Evolutionary conservation across 2,888 invertebrate species (phyloP), one percentile per base, ranked within the genome.

Genomic region (Drosophila monieri): DNA sequence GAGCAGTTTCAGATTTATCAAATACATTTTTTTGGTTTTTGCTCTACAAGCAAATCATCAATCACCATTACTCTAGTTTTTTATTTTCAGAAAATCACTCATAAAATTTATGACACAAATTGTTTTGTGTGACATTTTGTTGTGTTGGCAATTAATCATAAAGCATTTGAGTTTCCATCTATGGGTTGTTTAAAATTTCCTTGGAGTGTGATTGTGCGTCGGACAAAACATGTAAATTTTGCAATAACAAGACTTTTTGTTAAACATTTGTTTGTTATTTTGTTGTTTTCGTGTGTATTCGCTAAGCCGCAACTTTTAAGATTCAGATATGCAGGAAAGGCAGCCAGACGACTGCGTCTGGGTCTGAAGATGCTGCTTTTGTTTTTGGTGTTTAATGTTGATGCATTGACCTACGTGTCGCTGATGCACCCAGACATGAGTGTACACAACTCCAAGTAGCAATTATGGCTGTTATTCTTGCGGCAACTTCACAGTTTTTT

Each of bases 401-500:
- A 80, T 85, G 80, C 84, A 75, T 68, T 81, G 80, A 81, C 81
- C 86, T 83, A 83, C 86, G 86, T 83, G 80, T 73, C 74, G 76
- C 69, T 80, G 73, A 77, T 80, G 74, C 73, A 73, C 67, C 72
- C 77, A 79, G 68, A 83, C 77, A 69, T 70, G 69, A 60, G 66
- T 78, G 78, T 46, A 51, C 53, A 62, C 49, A 48, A 49, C 14
- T 60, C 46, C 27, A 30, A 44, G 53, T 62, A 48, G 58, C 52
- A 76, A 74, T 70, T 80, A 74, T 39, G 58, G 56, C 44, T 73
- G 60, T 25, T 61, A 41, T 27, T 65, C 64, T 53, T 79, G 54
- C 55, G 76, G 75, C 81, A 85, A 73, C 85, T 81, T 88, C 81
- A 87, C 89, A 88, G 89, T 88, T 87, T 89, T 89, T 76, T 25